Evolutionary conservation across 2,888 invertebrate genomes (phyloP).

Genomic region (Amiota communis): DNA sequence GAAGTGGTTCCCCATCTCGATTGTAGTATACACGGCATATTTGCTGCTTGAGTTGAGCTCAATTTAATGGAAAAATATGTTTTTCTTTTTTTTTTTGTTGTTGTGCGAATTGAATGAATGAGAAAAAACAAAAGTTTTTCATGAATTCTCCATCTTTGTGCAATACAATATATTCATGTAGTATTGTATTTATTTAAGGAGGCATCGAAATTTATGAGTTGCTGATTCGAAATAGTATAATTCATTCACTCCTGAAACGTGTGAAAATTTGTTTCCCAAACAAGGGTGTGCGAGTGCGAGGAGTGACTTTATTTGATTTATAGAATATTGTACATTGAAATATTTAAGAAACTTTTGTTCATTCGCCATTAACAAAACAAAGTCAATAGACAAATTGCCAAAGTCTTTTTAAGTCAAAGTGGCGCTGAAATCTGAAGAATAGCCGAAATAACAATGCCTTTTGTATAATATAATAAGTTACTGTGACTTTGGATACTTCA

Average conservation of each 20-base stretch:
- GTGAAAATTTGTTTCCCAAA: neutral
- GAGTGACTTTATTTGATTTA: slow-evolving; percentile 21
- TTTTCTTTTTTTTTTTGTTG: slow-evolving; percentile 28
- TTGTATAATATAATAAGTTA: neutral
- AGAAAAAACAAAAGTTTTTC: neutral
- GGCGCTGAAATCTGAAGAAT: slow-evolving; percentile 11
- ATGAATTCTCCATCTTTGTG: no score
- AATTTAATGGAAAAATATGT: slow-evolving; percentile 72
- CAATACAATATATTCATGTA: no score
- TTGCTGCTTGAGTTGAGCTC: slow-evolving; percentile 69
- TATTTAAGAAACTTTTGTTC: slow-evolving; percentile 5
- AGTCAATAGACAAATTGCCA: slow-evolving; percentile 2
- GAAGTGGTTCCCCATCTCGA: neutral
- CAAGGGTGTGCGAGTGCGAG: neutral
- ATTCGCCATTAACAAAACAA: slow-evolving; percentile 10
- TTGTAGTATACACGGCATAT: slow-evolving; percentile 49
- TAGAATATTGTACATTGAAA: neutral
- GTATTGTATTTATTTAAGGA: no score
- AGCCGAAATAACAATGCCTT: neutral
- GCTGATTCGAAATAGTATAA: neutral
- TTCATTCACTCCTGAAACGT: neutral
- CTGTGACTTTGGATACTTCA: no score
- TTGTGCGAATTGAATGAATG: neutral
- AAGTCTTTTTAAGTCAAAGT: neutral
- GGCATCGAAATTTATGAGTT: no score